These are phyloP conservation scores for Philaenus spumarius DNA, from an alignment of 1,140 invertebrate genomes.

Conservation along the genomic window DNA sequence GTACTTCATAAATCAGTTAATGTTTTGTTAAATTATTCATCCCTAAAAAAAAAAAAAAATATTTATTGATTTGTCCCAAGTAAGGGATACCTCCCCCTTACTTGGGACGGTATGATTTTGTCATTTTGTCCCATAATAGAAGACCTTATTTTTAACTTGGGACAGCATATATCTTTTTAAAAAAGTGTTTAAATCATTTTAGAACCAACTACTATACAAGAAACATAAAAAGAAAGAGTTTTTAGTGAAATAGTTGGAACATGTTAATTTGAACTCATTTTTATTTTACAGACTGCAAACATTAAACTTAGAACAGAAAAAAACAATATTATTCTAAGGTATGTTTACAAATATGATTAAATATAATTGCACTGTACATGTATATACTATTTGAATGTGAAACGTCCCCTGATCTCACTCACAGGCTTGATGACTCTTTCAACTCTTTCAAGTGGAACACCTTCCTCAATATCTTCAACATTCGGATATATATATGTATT, in stretches of 20 bases:
- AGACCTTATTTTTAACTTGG: conserved; percentile 9
- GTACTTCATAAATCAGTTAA: too few relatives aligned
- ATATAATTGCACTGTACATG: not conserved
- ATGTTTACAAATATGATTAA: not conserved
- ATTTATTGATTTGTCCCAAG: too few relatives aligned
- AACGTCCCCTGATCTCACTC: conserved; percentile 11
- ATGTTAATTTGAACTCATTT: not conserved
- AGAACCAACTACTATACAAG: conserved; percentile 20
- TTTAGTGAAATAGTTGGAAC: not conserved
- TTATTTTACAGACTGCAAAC: not conserved
- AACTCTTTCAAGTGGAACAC: not conserved
- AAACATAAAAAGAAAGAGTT: conserved; percentile 9
- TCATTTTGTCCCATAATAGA: not conserved
- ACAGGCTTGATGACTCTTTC: conserved; percentile 4
- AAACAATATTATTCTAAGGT: not conserved
- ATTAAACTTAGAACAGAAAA: not conserved
- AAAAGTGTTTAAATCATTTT: conserved; percentile 16
- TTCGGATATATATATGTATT: conserved; percentile 1
- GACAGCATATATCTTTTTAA: conserved; percentile 19
- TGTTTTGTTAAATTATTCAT: too few relatives aligned
- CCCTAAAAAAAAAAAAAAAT: too few relatives aligned
- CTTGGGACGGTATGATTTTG: conserved; percentile 18
- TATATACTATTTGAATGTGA: not conserved
- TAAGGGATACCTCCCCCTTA: conserved; percentile 16
- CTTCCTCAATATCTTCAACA: conserved; percentile 9